Base-by-base conservation (phyloP, 2,113 vertebrate species). In the Onychostruthus taczanowskii region DNA sequence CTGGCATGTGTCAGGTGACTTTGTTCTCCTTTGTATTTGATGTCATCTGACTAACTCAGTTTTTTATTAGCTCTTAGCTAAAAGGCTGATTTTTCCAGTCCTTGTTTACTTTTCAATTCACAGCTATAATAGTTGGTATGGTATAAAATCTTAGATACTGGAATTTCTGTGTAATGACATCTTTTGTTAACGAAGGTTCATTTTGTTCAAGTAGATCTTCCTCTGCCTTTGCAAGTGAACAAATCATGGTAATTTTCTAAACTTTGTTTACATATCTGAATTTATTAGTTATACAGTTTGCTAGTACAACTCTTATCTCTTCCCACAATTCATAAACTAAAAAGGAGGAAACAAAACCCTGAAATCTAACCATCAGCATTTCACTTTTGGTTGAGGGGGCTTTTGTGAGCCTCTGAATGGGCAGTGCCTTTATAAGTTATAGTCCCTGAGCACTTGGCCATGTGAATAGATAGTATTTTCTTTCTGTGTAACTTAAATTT, bases 381-480 rank as follows among this genome's bases (percentile, higher is more conserved):
- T 82, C 24, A 16, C 10, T 83, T 90, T 19, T 79, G 31, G 5
- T 62, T 77, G 46, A 66, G 43, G 70, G 6, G 17, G 18, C 21
- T 88, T 88, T 79, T 7, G 3, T 52, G 80, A 68, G 49, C n/a
- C 20, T 43, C 62, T 82, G 58, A 76, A 37, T 4, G 12, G 30
- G 27, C 39, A 37, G 2, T 11, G 13, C 1, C 0, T 58, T 62
- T 44, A 4, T 81, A 27, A 55, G 6, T 66, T 89, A 33, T 0
- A 47, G 16, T 46, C 18, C 63, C 62, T 68, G 13, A 24, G 47
- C 24, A 33, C 8, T 10, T 68, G 27, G 41, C 39, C 9, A 4
- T 53, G 19, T 55, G 44, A 33, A 19, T 59, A n/a, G 80, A 13
- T 23, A 37, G 23, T 66, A 5, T 59, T 78, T 94, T 78, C 11